phyloP scores from a whole-genome alignment of 1,140 invertebrate species.

The Belonocnema kinseyi region DNA sequence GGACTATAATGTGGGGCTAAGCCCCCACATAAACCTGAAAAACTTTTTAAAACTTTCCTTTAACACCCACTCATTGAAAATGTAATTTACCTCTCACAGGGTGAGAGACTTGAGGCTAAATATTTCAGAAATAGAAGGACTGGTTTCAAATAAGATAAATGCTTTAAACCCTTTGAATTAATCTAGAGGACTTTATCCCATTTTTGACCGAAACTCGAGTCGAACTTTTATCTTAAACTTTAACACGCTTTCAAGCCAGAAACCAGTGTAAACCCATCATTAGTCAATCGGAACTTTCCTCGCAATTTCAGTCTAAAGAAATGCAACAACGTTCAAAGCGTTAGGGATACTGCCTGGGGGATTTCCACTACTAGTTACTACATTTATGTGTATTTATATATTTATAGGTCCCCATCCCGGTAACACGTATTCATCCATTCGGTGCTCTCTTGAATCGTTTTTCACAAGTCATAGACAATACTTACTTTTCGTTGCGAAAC shows the following conservation, averaged over 20 bases:
- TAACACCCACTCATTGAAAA: constrained; percentile 8
- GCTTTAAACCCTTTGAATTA: too few relatives aligned
- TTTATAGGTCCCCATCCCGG: constrained; percentile 20
- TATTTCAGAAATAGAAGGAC: too few relatives aligned
- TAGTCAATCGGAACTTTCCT: constrained; percentile 16
- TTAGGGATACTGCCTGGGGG: constrained; percentile 10
- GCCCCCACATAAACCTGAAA: constrained; percentile 1
- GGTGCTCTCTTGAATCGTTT: not conserved
- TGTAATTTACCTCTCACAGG: not conserved
- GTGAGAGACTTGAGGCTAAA: not conserved
- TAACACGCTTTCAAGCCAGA: not conserved
- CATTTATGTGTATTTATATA: constrained; percentile 13
- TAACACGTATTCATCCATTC: constrained; percentile 1
- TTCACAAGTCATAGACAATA: not conserved
- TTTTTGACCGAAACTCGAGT: not conserved
- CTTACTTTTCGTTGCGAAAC: not conserved
- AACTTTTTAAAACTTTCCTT: constrained; percentile 1
- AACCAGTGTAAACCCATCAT: constrained; percentile 11
- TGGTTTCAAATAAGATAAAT: too few relatives aligned
- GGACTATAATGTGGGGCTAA: not conserved
- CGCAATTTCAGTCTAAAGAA: not conserved
- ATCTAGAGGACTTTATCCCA: too few relatives aligned
- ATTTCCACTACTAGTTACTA: constrained; percentile 16
- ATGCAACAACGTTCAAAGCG: constrained; percentile 13
- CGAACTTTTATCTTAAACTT: not conserved